A percentile compares a stretch with the other conserved stretches of the same genome.
Conservation (phyloP, 2,113 vertebrate genomes). For the Megaleporinus macrocephalus region DNA sequence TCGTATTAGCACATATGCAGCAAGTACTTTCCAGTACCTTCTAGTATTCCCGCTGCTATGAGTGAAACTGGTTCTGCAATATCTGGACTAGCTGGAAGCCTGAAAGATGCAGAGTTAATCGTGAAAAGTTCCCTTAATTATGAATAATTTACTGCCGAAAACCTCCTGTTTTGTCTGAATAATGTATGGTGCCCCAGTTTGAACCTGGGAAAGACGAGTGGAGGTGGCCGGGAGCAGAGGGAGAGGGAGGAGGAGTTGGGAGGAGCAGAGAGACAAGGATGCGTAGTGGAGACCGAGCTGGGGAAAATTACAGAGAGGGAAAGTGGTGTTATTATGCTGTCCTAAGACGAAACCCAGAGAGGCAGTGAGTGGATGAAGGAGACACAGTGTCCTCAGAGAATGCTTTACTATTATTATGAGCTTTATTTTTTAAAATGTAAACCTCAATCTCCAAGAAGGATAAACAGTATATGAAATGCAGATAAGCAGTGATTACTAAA, state of each 20-base stretch:
- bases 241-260: slow-evolving; percentile 17
- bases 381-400: background rate
- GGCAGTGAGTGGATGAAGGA: background rate
- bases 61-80: background rate
- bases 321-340: slow-evolving; percentile 4
- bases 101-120: background rate
- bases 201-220: slow-evolving; percentile 1
- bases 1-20: background rate
- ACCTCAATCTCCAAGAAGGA: no score
- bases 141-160: slow-evolving; percentile 40
- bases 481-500: no score
- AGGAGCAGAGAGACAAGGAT: background rate
- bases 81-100: background rate
- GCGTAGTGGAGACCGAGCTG: slow-evolving; percentile 6
- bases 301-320: background rate
- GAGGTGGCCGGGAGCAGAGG: background rate
- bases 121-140: background rate
- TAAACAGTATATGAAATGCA: no score
- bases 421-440: no score
- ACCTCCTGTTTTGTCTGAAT: slow-evolving; percentile 30
- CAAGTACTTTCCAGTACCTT: background rate
- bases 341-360: background rate
- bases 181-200: slow-evolving; percentile 25
- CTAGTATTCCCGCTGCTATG: background rate
- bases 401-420: background rate